These are phyloP conservation scores for Odiellus spinosus DNA, from an alignment of 2,888 invertebrate genomes.

Conservation along the genomic window DNA sequence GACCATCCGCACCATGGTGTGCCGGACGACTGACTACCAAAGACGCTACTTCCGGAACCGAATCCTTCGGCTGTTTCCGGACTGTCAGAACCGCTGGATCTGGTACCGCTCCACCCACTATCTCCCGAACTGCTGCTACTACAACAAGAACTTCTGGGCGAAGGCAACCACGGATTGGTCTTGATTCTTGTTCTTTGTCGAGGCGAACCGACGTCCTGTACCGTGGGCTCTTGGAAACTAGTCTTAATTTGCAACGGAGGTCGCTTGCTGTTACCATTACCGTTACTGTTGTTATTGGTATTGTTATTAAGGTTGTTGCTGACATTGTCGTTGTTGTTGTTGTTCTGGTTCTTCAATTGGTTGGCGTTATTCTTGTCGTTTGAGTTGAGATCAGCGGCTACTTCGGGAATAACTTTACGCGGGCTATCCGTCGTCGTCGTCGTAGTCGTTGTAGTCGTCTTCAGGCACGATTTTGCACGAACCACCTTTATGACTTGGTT, in stretches of 20 bases:
- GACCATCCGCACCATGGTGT: slow-evolving; percentile 9
- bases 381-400: too few relatives aligned
- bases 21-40: slow-evolving; percentile 15
- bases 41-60: slow-evolving; percentile 13
- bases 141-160: slow-evolving; percentile 2
- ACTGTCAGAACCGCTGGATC: slow-evolving; percentile 12
- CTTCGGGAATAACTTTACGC: too few relatives aligned
- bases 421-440: too few relatives aligned
- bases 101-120: slow-evolving; percentile 1
- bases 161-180: background rate
- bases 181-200: background rate
- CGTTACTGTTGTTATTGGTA: too few relatives aligned
- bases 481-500: too few relatives aligned
- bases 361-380: too few relatives aligned
- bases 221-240: background rate
- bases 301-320: too few relatives aligned
- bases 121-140: slow-evolving; percentile 5
- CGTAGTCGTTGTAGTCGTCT: too few relatives aligned
- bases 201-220: background rate
- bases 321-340: too few relatives aligned
- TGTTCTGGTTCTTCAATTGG: too few relatives aligned
- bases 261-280: too few relatives aligned
- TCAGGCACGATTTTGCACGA: too few relatives aligned
- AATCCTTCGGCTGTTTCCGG: slow-evolving; percentile 9
- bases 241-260: background rate